These are phyloP conservation scores for Leptinotarsa lineolata DNA, from an alignment of 1,140 invertebrate genomes.

Conservation along the genomic window DNA sequence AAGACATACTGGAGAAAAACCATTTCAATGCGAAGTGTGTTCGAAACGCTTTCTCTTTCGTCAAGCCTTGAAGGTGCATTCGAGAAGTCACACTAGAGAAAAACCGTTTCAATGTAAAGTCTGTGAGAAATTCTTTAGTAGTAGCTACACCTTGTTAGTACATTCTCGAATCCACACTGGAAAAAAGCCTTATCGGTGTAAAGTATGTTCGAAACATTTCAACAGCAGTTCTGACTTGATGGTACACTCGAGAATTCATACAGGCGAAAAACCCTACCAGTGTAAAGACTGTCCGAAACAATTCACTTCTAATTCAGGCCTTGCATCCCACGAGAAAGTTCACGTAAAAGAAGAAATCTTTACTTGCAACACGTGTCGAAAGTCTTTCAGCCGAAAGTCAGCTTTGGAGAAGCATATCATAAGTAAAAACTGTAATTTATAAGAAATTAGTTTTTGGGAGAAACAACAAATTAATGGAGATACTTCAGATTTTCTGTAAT, in stretches of 20 bases:
- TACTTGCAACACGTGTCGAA: not conserved
- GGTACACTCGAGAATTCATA: not conserved
- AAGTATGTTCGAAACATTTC: not conserved
- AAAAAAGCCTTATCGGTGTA: not conserved
- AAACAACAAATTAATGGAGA: no score
- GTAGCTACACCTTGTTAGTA: not conserved
- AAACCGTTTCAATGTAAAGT: slow-evolving; percentile 40
- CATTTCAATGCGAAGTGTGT: slow-evolving; percentile 47
- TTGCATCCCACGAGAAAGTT: not conserved
- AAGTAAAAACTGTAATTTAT: no score
- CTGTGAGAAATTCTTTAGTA: slow-evolving; percentile 45
- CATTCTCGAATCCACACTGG: not conserved
- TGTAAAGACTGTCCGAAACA: not conserved
- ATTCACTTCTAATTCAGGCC: not conserved
- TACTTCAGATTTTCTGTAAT: no score
- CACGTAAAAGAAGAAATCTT: not conserved
- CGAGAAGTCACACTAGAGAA: slow-evolving; percentile 42
- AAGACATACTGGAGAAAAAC: slow-evolving; percentile 51
- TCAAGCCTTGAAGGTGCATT: slow-evolving; percentile 47
- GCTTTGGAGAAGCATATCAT: not conserved
- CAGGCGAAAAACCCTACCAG: not conserved
- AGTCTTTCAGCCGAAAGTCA: not conserved
- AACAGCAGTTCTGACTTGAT: not conserved
- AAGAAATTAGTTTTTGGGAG: no score
- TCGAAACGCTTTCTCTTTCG: slow-evolving; percentile 49